phyloP scores from a whole-genome alignment of 2,113 vertebrate genomes.

The Atractosteus spatula region DNA sequence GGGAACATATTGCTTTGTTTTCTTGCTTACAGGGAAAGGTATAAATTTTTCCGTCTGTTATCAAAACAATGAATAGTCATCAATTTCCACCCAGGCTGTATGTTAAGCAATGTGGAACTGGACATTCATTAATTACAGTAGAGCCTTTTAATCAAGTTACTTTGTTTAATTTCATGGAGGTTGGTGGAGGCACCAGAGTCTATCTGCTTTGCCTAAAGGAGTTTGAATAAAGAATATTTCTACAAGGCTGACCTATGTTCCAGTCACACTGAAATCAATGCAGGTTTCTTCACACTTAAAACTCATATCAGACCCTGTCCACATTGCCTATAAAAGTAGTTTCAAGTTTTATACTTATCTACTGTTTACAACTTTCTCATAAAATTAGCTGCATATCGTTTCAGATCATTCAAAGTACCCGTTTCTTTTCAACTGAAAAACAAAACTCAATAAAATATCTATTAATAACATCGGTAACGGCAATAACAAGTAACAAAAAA shows the following conservation, averaged over 20 bases:
- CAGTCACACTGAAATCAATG: constrained; percentile 19
- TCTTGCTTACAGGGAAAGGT: too few species aligned
- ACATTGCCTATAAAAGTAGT: constrained; percentile 6
- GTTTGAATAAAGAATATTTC: neutral
- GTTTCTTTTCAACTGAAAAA: too few species aligned
- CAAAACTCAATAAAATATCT: too few species aligned
- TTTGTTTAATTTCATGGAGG: constrained; percentile 27
- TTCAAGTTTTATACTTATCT: neutral
- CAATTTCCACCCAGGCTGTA: constrained; percentile 2
- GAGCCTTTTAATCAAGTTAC: constrained; percentile 23
- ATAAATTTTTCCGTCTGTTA: too few species aligned
- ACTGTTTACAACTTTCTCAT: too few species aligned
- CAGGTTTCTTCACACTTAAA: constrained; percentile 2
- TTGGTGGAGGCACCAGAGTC: neutral
- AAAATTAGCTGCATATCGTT: too few species aligned
- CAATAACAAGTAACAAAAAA: too few species aligned
- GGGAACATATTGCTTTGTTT: too few species aligned
- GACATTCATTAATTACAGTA: constrained; percentile 27
- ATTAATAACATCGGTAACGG: too few species aligned
- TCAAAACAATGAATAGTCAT: too few species aligned
- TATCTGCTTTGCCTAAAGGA: constrained; percentile 14
- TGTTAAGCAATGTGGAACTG: constrained; percentile 14
- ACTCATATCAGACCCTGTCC: constrained; percentile 17
- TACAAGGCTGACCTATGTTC: constrained; percentile 22
- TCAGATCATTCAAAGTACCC: too few species aligned